These are phyloP conservation scores for Hypomesus transpacificus DNA, from an alignment of 2,113 vertebrate species.

Conservation along the genomic window DNA sequence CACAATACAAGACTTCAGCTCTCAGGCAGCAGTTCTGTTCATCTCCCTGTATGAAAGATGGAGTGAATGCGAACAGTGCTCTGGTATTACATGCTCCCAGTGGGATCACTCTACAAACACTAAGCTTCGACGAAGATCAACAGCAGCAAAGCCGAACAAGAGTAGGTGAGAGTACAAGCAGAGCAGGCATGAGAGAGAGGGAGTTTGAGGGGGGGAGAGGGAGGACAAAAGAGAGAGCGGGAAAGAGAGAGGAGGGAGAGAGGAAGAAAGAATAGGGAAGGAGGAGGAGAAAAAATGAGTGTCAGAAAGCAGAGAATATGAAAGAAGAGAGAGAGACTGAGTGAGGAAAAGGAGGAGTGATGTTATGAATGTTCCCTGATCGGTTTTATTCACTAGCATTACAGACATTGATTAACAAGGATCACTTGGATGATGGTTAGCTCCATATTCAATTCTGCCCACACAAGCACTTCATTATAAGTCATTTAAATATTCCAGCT, in stretches of 20 bases:
- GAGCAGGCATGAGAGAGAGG: conserved; percentile 3
- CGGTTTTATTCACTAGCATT: conserved; percentile 7
- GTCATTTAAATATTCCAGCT: not conserved
- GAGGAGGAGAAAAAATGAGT: not conserved
- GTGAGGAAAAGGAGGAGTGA: conserved; percentile 3
- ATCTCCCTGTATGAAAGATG: not conserved
- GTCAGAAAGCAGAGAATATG: not conserved
- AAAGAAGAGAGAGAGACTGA: not conserved
- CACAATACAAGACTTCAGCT: not conserved
- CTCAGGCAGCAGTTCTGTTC: not conserved
- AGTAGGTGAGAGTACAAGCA: conserved; percentile 26
- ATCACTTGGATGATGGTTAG: not conserved
- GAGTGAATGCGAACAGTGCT: not conserved
- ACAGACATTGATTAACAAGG: not conserved
- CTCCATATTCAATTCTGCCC: not conserved
- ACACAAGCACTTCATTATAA: not conserved
- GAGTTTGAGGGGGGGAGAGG: not conserved
- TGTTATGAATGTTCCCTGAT: conserved; percentile 23
- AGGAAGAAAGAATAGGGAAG: not conserved
- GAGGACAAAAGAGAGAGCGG: not conserved
- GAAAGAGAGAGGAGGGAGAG: not conserved
- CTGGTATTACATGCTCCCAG: conserved; percentile 42
- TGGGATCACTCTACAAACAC: conserved; percentile 37
- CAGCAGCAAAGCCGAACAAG: conserved; percentile 45
- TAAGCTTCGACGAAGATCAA: conserved; percentile 42